Conservation (phyloP, 1,140 invertebrate species). For the Drosophila varians region DNA sequence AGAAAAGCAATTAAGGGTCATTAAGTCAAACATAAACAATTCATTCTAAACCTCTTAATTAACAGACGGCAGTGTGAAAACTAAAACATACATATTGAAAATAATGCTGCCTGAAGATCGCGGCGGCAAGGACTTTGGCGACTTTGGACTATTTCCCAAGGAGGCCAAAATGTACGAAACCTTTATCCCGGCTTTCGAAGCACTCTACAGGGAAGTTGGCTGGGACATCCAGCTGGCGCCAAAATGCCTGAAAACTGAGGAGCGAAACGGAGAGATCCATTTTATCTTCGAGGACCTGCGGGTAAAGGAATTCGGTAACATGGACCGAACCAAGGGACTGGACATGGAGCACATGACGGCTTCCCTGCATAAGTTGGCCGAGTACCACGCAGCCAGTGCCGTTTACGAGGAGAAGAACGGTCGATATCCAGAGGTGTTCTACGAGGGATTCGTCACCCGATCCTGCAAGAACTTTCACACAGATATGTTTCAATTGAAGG, state of each 20-base stretch:
- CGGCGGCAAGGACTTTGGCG: constrained; percentile 37
- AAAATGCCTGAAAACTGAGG: constrained; percentile 57
- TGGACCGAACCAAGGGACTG: constrained; percentile 84
- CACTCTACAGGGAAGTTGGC: constrained; percentile 53
- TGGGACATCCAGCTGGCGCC: constrained; percentile 55
- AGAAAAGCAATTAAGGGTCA: background rate
- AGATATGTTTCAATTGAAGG: constrained; percentile 17
- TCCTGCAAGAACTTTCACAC: constrained; percentile 15
- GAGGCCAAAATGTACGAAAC: constrained; percentile 50
- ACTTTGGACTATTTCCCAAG: constrained; percentile 46
- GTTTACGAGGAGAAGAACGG: constrained; percentile 60
- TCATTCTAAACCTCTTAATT: background rate
- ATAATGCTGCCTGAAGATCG: constrained; percentile 54
- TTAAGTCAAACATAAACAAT: background rate
- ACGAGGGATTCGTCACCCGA: constrained; percentile 48
- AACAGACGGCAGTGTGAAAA: constrained; percentile 43
- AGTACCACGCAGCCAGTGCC: constrained; percentile 85
- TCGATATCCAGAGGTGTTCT: constrained; percentile 55
- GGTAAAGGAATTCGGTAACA: constrained; percentile 47
- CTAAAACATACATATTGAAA: constrained; percentile 54
- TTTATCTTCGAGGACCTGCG: constrained; percentile 68
- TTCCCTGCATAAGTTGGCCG: constrained; percentile 85
- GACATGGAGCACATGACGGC: constrained; percentile 84
- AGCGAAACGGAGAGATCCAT: constrained; percentile 45
- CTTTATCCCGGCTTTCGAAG: constrained; percentile 50